Evolutionary conservation across 2,113 vertebrate species (phyloP).

Genomic region (Setophaga kirtlandii): DNA sequence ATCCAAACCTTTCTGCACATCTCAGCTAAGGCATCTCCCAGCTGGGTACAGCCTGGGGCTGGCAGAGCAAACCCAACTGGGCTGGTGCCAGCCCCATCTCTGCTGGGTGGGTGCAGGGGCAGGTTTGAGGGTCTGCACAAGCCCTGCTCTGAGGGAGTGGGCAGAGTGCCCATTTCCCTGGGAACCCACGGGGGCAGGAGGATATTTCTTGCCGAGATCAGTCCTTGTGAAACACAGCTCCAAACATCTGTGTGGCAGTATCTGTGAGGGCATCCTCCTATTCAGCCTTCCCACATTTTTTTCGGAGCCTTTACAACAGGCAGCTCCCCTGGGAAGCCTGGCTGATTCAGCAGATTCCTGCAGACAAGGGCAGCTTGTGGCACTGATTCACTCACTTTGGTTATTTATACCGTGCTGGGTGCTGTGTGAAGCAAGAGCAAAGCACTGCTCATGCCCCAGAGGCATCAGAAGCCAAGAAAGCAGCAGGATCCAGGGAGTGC

Average conservation of each 20-base stretch:
- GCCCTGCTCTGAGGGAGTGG: not conserved
- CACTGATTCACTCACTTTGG: constrained; percentile 38
- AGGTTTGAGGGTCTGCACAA: not conserved
- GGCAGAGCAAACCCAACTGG: not conserved
- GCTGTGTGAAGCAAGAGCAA: constrained; percentile 47
- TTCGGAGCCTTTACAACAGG: not conserved
- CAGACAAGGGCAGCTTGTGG: constrained; percentile 38
- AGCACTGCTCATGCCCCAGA: not conserved
- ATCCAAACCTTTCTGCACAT: not conserved
- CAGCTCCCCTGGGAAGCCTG: constrained; percentile 46
- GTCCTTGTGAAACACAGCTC: not conserved
- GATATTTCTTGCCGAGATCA: not conserved
- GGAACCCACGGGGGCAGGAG: not conserved
- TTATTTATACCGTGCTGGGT: constrained; percentile 15
- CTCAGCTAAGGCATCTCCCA: not conserved
- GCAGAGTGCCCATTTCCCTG: not conserved
- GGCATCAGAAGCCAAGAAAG: constrained; percentile 5
- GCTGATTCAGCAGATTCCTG: constrained; percentile 62
- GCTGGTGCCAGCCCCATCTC: not conserved
- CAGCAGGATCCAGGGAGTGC: not conserved
- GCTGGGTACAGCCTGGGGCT: not conserved
- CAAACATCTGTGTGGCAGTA: not conserved
- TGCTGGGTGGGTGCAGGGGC: rapidly evolving
- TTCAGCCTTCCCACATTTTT: not conserved
- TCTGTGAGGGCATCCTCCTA: not conserved